Percentiles rank a stretch among this genome's conserved stretches.
Evolutionary conservation across 2,113 vertebrate species (phyloP).

Genomic region (Condylura cristata): DNA sequence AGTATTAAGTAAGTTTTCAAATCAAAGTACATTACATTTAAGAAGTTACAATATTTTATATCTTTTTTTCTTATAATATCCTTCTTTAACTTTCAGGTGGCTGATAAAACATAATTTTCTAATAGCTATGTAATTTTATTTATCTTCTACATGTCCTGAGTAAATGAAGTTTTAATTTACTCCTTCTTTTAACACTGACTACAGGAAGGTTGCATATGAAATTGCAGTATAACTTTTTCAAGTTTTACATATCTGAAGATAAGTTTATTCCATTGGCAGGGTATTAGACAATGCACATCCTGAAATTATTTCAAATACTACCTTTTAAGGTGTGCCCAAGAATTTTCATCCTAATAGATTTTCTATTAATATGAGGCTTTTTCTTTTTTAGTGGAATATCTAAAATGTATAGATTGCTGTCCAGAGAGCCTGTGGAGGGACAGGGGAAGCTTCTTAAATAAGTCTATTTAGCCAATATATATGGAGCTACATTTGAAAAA

Average conservation of each 20-base stretch:
- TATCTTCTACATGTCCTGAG: background rate
- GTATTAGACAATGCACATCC: background rate
- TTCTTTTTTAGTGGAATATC: background rate
- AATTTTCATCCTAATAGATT: background rate
- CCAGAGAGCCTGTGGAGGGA: background rate
- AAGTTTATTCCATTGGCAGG: background rate
- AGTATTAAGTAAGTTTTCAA: background rate
- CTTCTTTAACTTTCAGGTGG: background rate
- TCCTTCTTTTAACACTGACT: background rate
- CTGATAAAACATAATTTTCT: background rate
- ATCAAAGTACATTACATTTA: background rate
- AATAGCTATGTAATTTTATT: background rate
- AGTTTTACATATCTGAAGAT: background rate
- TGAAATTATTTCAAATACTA: background rate
- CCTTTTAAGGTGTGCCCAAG: background rate
- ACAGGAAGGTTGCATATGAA: background rate
- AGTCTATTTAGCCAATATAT: background rate
- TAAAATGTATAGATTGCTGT: background rate
- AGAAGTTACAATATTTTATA: background rate
- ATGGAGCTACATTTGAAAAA: background rate
- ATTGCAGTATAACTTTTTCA: background rate
- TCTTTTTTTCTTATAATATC: background rate
- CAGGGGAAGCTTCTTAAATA: background rate
- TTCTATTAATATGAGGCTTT: conserved; percentile 7
- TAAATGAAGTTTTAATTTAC: background rate